Evolutionary conservation across 2,888 invertebrate genomes (phyloP), one percentile per base, ranked within the genome.

Genomic region (Troides helena): DNA sequence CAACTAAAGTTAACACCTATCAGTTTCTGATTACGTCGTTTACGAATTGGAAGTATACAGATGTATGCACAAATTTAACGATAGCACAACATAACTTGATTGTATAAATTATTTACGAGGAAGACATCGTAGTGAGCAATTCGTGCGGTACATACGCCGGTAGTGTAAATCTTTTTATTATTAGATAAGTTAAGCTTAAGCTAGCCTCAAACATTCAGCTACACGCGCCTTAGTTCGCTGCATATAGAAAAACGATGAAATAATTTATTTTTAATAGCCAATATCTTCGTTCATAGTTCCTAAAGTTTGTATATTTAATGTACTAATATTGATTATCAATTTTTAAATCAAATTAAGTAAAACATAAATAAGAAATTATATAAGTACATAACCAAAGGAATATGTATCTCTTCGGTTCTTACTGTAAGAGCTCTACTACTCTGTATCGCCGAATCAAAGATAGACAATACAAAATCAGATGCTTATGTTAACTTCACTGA

Each of bases 71-170:
- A 87, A 88, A 82, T 77, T 76, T 78, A 83, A 39, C 43, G 36
- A 79, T 76, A 84, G 87, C 89, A 88, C 89, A 89, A 86, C 81
- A 78, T 23, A 80, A 79, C 78, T 80, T 80, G 80, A 79, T 80
- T 89, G 84, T 89, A 85, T 74, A 84, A 86, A 84, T 79, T 82
- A 81, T 88, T 83, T 84, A 85, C 85, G 85, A 86, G 91, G 90
- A 91, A 91, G 91, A 91, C 90, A 88, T 82, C 86, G 87, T 88
- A 91, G 91, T 91, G 91, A 91, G 91, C 85, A 81, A 84, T 83
- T 79, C 70, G 72, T 72, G 73, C 76, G 76, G 75, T 69, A 72
- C 62, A 66, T 67, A 73, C 80, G 85, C 85, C 85, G 72, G 73
- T 88, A 88, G 84, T 81, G 75, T 84, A 82, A 78, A 79, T 78